Conservation (phyloP, 2,888 invertebrate genomes). For the Heliconius sara region DNA sequence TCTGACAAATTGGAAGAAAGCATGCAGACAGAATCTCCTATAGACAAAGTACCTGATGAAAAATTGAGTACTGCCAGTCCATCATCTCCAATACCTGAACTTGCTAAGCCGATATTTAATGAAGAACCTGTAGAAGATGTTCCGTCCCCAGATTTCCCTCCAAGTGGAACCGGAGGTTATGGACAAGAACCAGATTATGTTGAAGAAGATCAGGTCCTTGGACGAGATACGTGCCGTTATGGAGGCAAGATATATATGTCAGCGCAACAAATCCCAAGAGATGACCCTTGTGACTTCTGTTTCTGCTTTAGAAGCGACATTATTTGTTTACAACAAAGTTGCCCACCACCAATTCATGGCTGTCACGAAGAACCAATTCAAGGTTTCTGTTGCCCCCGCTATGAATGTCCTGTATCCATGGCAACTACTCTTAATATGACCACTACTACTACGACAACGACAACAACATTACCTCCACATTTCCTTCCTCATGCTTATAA, state of each 20-base stretch:
- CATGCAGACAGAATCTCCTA: constrained; percentile 48
- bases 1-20: constrained; percentile 44
- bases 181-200: constrained; percentile 87
- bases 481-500: constrained; percentile 91
- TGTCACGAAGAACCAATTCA: constrained; percentile 96
- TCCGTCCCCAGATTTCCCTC: constrained; percentile 67
- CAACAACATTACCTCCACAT: constrained; percentile 92
- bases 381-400: constrained; percentile 97
- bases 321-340: constrained; percentile 96
- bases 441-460: constrained; percentile 94
- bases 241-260: constrained; percentile 96
- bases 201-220: constrained; percentile 91
- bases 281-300: constrained; percentile 98
- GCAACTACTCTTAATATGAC: constrained; percentile 91
- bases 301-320: constrained; percentile 98
- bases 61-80: constrained; percentile 54
- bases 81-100: constrained; percentile 58
- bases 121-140: constrained; percentile 70
- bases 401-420: constrained; percentile 96
- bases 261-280: constrained; percentile 96
- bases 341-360: constrained; percentile 95
- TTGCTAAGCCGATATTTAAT: constrained; percentile 61
- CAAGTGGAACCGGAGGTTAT: constrained; percentile 74
- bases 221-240: constrained; percentile 95
- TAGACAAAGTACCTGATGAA: constrained; percentile 60